phyloP scores from a whole-genome alignment of 2,113 vertebrate species.

The Oreochromis tanganicae region DNA sequence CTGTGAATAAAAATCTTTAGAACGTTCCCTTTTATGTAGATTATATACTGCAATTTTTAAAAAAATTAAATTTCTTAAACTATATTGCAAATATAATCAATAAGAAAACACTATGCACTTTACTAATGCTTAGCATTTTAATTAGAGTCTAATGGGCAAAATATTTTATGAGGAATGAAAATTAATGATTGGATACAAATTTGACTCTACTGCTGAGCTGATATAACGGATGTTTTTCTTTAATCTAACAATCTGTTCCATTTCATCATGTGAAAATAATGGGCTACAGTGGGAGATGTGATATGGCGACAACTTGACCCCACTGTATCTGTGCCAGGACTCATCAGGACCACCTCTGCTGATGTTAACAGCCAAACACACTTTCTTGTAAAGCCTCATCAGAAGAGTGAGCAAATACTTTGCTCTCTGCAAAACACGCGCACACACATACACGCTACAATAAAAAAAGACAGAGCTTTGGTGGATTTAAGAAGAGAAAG shows the following conservation, averaged over 20 bases:
- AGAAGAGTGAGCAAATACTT: conserved; percentile 19
- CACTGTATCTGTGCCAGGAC: conserved; percentile 19
- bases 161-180: background rate
- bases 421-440: background rate
- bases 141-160: background rate
- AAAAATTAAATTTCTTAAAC: background rate
- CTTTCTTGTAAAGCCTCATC: conserved; percentile 23
- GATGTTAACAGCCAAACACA: conserved; percentile 15
- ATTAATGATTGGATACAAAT: background rate
- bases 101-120: background rate
- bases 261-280: conserved; percentile 26
- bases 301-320: conserved; percentile 12
- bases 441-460: background rate
- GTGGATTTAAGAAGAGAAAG: background rate
- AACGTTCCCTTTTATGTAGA: background rate
- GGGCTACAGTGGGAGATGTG: conserved; percentile 4
- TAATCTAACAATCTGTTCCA: conserved; percentile 6
- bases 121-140: background rate
- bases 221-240: background rate
- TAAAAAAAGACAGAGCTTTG: background rate
- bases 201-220: background rate
- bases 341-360: conserved; percentile 33
- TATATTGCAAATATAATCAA: background rate
- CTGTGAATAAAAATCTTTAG: background rate
- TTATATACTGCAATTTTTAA: background rate